Evolutionary conservation across 2,113 vertebrate species (phyloP).

Genomic region (Zosterops hypoxanthus): DNA sequence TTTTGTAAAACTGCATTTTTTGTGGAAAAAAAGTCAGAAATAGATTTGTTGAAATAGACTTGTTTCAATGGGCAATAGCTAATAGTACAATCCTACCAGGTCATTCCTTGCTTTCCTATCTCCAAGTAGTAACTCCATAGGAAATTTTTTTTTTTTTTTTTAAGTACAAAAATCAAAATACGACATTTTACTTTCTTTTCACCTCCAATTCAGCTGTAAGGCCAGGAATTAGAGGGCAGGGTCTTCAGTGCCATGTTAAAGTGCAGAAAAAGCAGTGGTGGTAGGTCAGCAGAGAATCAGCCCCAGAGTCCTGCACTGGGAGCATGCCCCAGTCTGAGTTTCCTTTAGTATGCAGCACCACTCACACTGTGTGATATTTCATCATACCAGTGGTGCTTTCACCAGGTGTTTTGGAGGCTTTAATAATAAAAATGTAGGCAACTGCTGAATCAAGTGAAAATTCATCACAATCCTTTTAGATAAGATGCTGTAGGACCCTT

Average conservation of each 20-base stretch:
- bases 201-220: not conserved
- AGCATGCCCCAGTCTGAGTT: not conserved
- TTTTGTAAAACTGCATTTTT: not conserved
- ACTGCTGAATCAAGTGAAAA: conserved; percentile 48
- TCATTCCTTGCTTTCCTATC: not conserved
- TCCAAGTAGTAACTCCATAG: not conserved
- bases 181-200: not conserved
- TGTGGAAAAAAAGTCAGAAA: not conserved
- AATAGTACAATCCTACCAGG: not conserved
- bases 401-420: not conserved
- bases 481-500: conserved; percentile 15
- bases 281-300: not conserved
- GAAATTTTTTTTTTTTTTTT: too few species aligned
- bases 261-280: not conserved
- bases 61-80: not conserved
- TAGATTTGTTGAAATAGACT: not conserved
- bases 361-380: not conserved
- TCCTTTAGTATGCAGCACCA: not conserved
- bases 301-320: not conserved
- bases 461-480: conserved; percentile 47
- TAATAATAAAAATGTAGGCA: conserved; percentile 4
- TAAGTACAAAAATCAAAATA: not conserved
- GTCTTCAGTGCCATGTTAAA: not conserved
- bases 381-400: not conserved
- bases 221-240: not conserved